Evolutionary conservation across 2,888 invertebrate genomes (phyloP), one percentile per base, ranked within the genome.

Genomic region (Eretmocerus hayati): DNA sequence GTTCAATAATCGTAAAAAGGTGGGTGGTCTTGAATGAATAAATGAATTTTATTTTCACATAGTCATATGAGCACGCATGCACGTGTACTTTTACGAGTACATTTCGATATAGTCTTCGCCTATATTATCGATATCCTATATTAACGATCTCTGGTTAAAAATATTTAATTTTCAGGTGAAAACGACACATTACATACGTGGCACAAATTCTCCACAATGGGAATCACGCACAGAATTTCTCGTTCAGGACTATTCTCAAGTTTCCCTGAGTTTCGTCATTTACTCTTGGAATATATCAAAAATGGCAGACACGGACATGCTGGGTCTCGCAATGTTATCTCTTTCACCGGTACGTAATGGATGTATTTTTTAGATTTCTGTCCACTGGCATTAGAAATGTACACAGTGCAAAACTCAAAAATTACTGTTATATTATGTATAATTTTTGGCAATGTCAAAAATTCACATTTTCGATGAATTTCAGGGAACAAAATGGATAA

Each of bases 221-320:
- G 75, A 77, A 52, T 69, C 73, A 2, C 64, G 69, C 47, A 65
- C 72, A 13, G 76, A 77, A 61, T 73, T 77, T 58, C 71, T 77
- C 48, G 76, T 77, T 8, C 65, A 69, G 43, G 76, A 77, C 61
- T 75, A 72, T 52, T 69, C 74, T 13, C 72, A 74, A 64, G 75
- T 75, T 42, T 63, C 74, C 20, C 64, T 77, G 11, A 76, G 76
- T 41, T 74, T 76, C 55, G 72, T 71, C 26, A 71, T 77, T 31
- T 77, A 74, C 60, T 77, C 77, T 39, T 76, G 76, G 76, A 76
- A 75, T 55, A 73, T 74, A 26, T 66, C 69, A 2, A 74, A 74
- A 55, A 69, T 71, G 44, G 65, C 71, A 19, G 75, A 77, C 44
- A 74, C 74, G 39, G 76, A 77, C 54, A 75, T 77, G 61, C 66